Conservation (phyloP, 2,113 vertebrate species). For the Petrocephalus microphthalmus region DNA sequence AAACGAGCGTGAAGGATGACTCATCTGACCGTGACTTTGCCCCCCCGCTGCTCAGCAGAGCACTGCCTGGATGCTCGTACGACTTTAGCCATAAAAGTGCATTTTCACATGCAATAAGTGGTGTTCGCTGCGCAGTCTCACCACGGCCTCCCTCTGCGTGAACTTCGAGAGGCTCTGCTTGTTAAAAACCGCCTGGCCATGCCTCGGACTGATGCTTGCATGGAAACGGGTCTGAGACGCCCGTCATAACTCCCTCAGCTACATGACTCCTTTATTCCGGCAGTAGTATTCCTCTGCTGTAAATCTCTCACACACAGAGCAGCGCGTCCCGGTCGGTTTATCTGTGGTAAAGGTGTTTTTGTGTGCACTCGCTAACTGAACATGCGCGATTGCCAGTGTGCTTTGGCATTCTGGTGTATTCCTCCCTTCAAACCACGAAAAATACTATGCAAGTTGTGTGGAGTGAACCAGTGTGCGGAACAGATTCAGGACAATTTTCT, state of each 20-base stretch:
- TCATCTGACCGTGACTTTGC: neutral
- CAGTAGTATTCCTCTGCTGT: neutral
- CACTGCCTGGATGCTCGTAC: neutral
- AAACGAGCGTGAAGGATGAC: neutral
- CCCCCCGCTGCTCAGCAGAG: neutral
- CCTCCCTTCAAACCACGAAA: neutral
- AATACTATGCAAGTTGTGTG: neutral
- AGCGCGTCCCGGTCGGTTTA: neutral
- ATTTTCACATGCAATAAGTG: neutral
- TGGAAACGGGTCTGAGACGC: neutral
- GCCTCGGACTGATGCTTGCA: neutral
- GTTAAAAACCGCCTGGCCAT: neutral
- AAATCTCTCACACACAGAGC: neutral
- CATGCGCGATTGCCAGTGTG: neutral
- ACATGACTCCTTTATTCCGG: neutral
- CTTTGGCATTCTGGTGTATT: neutral
- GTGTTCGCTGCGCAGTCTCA: neutral
- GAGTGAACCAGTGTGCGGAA: no score
- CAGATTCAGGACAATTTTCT: neutral
- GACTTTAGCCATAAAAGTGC: neutral
- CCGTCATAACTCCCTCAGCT: neutral
- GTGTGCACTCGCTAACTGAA: neutral
- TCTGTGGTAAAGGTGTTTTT: neutral
- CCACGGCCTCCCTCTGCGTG: neutral
- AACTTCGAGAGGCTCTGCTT: neutral